These are phyloP conservation scores for Drosophila nigromelanica DNA, from an alignment of 1,140 invertebrate species.

Conservation along the genomic window DNA sequence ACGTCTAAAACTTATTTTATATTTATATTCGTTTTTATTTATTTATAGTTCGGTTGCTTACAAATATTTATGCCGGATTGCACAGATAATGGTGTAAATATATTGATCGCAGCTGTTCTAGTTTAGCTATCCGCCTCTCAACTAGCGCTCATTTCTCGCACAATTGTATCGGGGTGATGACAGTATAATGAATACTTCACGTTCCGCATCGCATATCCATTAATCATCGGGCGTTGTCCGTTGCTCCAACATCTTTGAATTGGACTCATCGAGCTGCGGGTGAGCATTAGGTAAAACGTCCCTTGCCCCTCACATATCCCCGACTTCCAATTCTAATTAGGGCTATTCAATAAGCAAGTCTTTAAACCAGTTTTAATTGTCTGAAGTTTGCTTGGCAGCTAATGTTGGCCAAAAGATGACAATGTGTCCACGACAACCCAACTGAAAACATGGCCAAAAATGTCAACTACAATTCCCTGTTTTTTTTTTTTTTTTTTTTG, in stretches of 20 bases:
- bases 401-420: slow-evolving; percentile 1
- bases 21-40: not conserved
- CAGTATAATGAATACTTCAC: slow-evolving; percentile 68
- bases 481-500: not conserved
- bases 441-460: slow-evolving; percentile 57
- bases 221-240: slow-evolving; percentile 53
- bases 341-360: slow-evolving; percentile 58
- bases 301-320: no score
- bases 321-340: slow-evolving; percentile 79
- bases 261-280: slow-evolving; percentile 48
- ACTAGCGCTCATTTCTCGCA: slow-evolving; percentile 37
- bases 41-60: not conserved
- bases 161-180: slow-evolving; percentile 61
- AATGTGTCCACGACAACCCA: not conserved
- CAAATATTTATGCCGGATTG: not conserved
- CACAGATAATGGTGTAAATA: not conserved
- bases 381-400: not conserved
- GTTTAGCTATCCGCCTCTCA: slow-evolving; percentile 7
- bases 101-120: slow-evolving; percentile 21
- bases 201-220: slow-evolving; percentile 37
- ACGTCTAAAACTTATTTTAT: no score
- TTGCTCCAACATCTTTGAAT: slow-evolving; percentile 34
- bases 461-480: slow-evolving; percentile 57
- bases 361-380: slow-evolving; percentile 47
- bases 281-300: slow-evolving; percentile 26